phyloP scores from a whole-genome alignment of 2,113 vertebrate species.

The Cheirogaleus medius region DNA sequence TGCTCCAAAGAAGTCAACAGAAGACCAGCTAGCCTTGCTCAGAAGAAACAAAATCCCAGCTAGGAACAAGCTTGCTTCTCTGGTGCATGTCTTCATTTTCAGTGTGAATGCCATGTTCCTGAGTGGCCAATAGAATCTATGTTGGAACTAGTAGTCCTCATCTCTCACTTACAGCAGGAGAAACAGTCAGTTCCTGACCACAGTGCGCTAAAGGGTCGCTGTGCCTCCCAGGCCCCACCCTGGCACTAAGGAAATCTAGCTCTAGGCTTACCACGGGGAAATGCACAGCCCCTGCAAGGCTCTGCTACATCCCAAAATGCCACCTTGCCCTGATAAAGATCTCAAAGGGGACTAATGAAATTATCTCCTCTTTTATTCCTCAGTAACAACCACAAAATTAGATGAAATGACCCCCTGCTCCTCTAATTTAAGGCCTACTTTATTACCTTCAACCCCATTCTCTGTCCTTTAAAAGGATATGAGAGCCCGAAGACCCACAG shows the following conservation, averaged over 20 bases:
- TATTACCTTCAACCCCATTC: constrained; percentile 62
- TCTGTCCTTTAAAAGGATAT: constrained; percentile 47
- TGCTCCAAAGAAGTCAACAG: not conserved
- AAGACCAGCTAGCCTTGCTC: not conserved
- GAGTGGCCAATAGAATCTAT: not conserved
- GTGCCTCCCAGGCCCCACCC: not conserved
- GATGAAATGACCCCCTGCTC: constrained; percentile 64
- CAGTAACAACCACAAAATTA: constrained; percentile 73
- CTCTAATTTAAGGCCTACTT: constrained; percentile 54
- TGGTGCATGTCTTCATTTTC: not conserved
- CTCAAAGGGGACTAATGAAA: constrained; percentile 58
- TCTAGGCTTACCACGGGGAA: not conserved
- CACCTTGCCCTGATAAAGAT: constrained; percentile 45
- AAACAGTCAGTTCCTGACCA: not conserved
- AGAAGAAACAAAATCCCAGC: not conserved
- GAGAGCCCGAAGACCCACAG: constrained; percentile 46
- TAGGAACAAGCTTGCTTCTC: fast-evolving
- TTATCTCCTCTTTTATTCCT: constrained; percentile 70
- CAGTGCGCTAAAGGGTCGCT: fast-evolving
- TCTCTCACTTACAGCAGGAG: not conserved
- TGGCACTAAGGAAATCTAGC: not conserved
- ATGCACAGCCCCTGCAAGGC: not conserved
- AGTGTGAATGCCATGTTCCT: not conserved
- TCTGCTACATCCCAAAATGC: not conserved
- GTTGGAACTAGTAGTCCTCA: fast-evolving